phyloP scores from a whole-genome alignment of 2,113 vertebrate genomes.

The Peromyscus maniculatus region DNA sequence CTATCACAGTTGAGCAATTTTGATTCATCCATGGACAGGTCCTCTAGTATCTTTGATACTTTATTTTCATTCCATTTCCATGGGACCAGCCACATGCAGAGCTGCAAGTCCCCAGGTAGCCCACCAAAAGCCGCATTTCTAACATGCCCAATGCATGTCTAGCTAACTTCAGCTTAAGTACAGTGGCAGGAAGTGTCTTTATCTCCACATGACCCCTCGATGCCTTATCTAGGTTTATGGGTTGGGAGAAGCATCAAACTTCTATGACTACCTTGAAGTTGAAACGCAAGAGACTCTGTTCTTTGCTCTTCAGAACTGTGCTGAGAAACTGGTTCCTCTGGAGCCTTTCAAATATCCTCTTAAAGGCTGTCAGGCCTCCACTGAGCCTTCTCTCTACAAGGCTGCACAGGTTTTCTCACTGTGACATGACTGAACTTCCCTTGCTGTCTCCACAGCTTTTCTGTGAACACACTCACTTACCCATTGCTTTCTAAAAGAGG shows the following conservation, averaged over 20 bases:
- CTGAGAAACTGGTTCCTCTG: background rate
- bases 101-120: background rate
- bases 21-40: background rate
- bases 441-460: background rate
- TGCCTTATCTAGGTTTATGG: background rate
- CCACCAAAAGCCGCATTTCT: background rate
- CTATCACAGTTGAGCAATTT: background rate
- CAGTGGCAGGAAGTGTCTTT: background rate
- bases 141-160: background rate
- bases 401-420: background rate
- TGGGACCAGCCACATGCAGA: background rate
- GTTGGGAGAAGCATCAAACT: background rate
- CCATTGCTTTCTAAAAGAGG: conserved; percentile 10
- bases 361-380: background rate
- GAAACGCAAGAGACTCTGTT: background rate
- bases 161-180: background rate
- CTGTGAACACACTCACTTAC: background rate
- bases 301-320: background rate
- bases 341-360: background rate
- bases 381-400: background rate
- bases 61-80: background rate
- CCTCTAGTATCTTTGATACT: background rate
- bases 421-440: background rate
- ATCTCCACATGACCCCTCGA: background rate
- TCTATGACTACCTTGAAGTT: background rate